Evolutionary conservation across 2,797 vertebrate species (phyloP).

Genomic region (Esox lucius): DNA sequence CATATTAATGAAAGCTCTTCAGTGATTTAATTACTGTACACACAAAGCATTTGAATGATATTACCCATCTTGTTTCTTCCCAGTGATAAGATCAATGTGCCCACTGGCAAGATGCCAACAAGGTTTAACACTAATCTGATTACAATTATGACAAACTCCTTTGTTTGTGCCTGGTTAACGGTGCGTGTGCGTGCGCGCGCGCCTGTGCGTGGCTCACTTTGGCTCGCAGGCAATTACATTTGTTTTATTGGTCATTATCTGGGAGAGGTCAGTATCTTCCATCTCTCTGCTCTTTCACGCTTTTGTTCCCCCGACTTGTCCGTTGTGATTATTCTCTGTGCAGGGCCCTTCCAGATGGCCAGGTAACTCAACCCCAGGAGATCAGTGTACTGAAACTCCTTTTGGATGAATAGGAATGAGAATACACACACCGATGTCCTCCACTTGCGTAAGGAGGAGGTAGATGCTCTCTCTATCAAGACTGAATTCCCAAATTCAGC

Average conservation of each 20-base stretch:
- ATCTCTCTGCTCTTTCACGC: background rate
- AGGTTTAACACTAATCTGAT: constrained; percentile 46
- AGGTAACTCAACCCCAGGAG: constrained; percentile 42
- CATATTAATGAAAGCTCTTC: constrained; percentile 32
- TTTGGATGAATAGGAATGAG: constrained; percentile 59
- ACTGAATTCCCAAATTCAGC: background rate
- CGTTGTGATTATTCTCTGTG: constrained; percentile 18
- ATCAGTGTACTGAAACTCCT: constrained; percentile 16
- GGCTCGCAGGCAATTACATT: background rate
- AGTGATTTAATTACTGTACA: constrained; percentile 32
- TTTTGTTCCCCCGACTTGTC: background rate
- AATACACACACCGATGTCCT: constrained; percentile 11
- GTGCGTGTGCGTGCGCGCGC: background rate
- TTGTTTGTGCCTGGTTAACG: constrained; percentile 14
- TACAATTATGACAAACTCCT: constrained; percentile 46
- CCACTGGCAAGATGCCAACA: constrained; percentile 39
- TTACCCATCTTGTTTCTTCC: constrained; percentile 42
- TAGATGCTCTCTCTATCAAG: constrained; percentile 27
- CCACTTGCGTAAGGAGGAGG: constrained; percentile 24
- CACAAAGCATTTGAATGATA: constrained; percentile 19
- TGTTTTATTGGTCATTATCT: constrained; percentile 2
- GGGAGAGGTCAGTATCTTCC: background rate
- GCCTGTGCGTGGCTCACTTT: background rate
- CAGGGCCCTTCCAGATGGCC: constrained; percentile 44
- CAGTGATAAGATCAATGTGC: constrained; percentile 57